Base-by-base conservation (phyloP, 2,888 invertebrate species). In the Platypus cylindrus region DNA sequence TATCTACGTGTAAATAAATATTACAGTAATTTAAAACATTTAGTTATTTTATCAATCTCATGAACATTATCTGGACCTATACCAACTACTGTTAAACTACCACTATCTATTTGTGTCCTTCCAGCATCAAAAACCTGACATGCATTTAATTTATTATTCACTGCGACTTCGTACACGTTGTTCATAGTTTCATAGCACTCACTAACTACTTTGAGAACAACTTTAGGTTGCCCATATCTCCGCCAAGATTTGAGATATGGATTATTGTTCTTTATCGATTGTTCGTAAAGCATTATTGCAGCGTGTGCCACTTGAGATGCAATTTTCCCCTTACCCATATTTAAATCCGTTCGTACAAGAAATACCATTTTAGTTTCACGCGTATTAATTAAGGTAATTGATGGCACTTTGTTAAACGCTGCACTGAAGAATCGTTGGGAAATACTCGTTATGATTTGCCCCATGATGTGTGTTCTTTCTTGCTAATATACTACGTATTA, bases 271-370 rank as follows among this genome's bases (percentile, higher is more conserved):
- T 59, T 53, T 5, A 56, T 43, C 2, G 70, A 62, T 45, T 65
- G 61, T 48, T 75, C 68, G 51, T 73, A 78, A 47, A 81, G 76
- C 35, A 71, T 64, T 5, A 85, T 63, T 2, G 84, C 76, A 1
- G 84, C 85, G 61, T 86, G 85, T 8, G 78, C 73, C 59, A 81
- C 82, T 61, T 84, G 84, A 1, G 84, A 75, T 7, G 81, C 85
- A 27, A 73, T 68, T 64, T 86, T 86, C 3, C 85, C 81, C 55
- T 71, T 76, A 7, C 75, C 71, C 82, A 86, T 83, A 46, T 70
- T 68, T 11, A 86, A 59, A 59, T 86, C 85, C 23, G 65, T 69
- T 31, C 85, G 65, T 0, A 84, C 79, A n/a, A 85, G 67, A 22
- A 86, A 59, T 0, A 78, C 78, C 66, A 86, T 67, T 63, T 85